Conservation (phyloP, 2,888 invertebrate genomes). For the Phortica magna region DNA sequence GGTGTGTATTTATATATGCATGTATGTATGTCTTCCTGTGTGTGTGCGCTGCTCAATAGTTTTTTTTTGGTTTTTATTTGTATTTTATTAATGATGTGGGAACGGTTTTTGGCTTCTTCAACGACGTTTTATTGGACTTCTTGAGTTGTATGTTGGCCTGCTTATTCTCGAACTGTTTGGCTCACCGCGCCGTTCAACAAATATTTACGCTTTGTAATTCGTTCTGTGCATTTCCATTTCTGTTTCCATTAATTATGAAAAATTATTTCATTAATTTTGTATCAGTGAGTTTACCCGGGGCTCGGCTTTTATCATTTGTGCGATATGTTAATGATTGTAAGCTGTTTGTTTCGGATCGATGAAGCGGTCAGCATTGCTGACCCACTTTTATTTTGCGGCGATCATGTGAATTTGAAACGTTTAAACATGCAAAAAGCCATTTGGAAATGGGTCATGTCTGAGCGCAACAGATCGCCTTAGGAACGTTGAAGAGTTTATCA, state of each 20-base stretch:
- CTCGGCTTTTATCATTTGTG: background rate
- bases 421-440: too few species aligned
- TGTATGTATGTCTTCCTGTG: background rate
- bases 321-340: constrained; percentile 5
- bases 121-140: background rate
- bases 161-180: background rate
- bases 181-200: constrained; percentile 14
- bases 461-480: too few species aligned
- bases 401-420: background rate
- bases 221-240: constrained; percentile 60
- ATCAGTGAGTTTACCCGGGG: constrained; percentile 28
- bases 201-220: constrained; percentile 47
- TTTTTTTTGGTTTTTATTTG: constrained; percentile 36
- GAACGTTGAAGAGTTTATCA: too few species aligned
- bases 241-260: constrained; percentile 67
- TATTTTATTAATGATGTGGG: constrained; percentile 69
- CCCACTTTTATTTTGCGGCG: background rate
- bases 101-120: constrained; percentile 43
- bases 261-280: constrained; percentile 65
- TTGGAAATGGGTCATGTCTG: too few species aligned
- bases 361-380: background rate
- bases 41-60: constrained; percentile 26
- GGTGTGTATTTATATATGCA: background rate
- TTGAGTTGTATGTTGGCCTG: background rate
- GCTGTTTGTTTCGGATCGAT: constrained; percentile 35